Base-by-base conservation (phyloP, 2,888 invertebrate species). In the Clepsis dumicolana region DNA sequence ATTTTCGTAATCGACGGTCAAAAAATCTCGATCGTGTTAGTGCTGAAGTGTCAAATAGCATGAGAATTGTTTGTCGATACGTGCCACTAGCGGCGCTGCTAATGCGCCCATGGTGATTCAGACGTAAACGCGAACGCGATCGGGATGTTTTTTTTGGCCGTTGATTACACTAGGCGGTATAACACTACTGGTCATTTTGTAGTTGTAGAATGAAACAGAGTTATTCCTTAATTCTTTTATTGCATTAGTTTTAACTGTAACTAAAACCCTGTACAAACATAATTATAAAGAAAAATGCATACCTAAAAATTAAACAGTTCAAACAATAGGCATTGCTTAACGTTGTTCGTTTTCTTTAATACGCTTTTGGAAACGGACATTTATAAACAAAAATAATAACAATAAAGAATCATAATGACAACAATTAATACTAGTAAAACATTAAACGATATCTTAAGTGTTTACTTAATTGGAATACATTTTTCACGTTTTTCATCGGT, bases 191-290 rank as follows among this genome's bases (percentile, higher is more conserved):
- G 5, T n/a, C n/a, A 32, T 32, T 38, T 38, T 10, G 3, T 38
- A 3, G 35, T 35, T 7, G 10, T 18, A 38, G 48, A 62, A 12
- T 56, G 21, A 67, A 60, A 38, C 14, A 48, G 14, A 2, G 21
- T 18, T 14, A 27, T 50, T 50, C 50, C 67, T 67, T 62, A 67
- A 59, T 62, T 41, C 4, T 62, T 67, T 67, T 67, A 67, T 67
- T 66, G 61, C 48, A 35, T 66, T 61, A 54, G 4, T 41, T 65
- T 59, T 61, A 44, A 60, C 53, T 53, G 38, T 61, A 60, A 60
- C 41, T 38, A 56, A 62, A 65, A 67, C 50, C 67, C 62, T 67
- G 67, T 35, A 21, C 24, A 62, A 66, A 66, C 44, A 54, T 5
- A 65, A 35, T 35, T 32, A 24, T 10, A 1, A 32, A 12, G 21